Base-by-base conservation (phyloP, 30 jellyfish, hydroid and myxozoan species). In the Aurelia coerulea region DNA sequence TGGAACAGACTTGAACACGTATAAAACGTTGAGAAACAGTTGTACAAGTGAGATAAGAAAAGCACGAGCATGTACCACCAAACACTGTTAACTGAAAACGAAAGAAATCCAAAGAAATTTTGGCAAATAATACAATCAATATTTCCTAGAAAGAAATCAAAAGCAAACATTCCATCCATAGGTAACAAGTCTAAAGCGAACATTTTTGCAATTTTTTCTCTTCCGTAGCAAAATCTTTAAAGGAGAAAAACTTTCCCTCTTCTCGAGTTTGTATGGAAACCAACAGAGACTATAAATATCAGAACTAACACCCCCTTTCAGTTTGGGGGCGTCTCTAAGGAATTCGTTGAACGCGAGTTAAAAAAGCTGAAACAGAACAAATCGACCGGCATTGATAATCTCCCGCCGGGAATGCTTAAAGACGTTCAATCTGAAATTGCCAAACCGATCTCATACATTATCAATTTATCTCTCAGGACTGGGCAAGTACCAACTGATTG, bases 61-160 rank as follows among this genome's bases (percentile, higher is more conserved):
- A 23, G 84, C 84, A 49, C 68, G 49, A 35, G 62, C 31, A 78
- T 31, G 78, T 78, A 63, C 76, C 88, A 78, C 78, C 65, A 78
- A 64, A 62, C 68, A 15, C 31, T 73, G 39, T 49, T 73, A 49
- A 73, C 69, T 15, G 84, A 73, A 73, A 73, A 73, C 69, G 69
- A 49, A 8, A 73, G 17, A 73, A 73, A 73, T 23, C 84, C 68
- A 29, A 46, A 73, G 9, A 73, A 73, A 73, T 70, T 70, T 49
- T 73, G 84, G 84, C 68, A 46, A 73, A 37, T 41, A 41, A 73
- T 73, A 41, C 37, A 39, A 49, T 8, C 68, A 49, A 73, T 42
- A 73, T 73, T 73, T 73, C 84, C 84, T 41, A 5, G 75, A 65
- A 65, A 37, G 39, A 65, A 65, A 65, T 65, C 75, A 65, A 65